Evolutionary conservation across 2,888 invertebrate species (phyloP), one percentile per base, ranked within the genome.

Genomic region (Phaonia tiefii): DNA sequence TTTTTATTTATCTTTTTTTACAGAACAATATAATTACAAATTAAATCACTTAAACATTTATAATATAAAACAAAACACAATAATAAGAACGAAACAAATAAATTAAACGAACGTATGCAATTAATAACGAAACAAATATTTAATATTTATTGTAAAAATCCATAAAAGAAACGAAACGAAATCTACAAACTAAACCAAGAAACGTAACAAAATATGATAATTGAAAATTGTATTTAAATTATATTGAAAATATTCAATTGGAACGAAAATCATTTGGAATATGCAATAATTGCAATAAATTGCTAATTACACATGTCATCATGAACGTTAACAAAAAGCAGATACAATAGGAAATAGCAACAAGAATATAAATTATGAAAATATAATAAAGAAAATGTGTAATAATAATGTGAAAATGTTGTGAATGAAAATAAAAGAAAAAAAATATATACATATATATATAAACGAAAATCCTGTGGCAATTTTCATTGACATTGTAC

Each of bases 401-500:
- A 20, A 56, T 63, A 79, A 78, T 70, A 69, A 80, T 81, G 80
- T 78, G 81, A 75, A 81, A 78, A 78, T 81, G 81, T 81, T 81
- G 81, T 81, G 81, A 81, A 81, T 81, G 81, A 78, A 81, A 80
- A 80, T 70, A 69, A 69, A 56, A 10, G 63, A 74, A 66, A 58
- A 44, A 49, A 63, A 49, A 80, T 76, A 65, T 73, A 80, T 76
- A 70, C 60, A 75, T 72, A 73, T 76, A 80, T 76, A 80, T 73
- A 76, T 76, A 69, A 73, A 65, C 15, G 22, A 46, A 74, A 67
- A 69, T 8, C 8, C 31, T n/a, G n/a, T n/a, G n/a, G n/a, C n/a
- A n/a, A n/a, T n/a, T n/a, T n/a, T n/a, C n/a, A n/a, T n/a, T n/a
- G n/a, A n/a, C n/a, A n/a, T n/a, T n/a, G n/a, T n/a, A n/a, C n/a